Evolutionary conservation across 1,140 invertebrate species (phyloP).

Genomic region (Chironomus striatipennis): DNA sequence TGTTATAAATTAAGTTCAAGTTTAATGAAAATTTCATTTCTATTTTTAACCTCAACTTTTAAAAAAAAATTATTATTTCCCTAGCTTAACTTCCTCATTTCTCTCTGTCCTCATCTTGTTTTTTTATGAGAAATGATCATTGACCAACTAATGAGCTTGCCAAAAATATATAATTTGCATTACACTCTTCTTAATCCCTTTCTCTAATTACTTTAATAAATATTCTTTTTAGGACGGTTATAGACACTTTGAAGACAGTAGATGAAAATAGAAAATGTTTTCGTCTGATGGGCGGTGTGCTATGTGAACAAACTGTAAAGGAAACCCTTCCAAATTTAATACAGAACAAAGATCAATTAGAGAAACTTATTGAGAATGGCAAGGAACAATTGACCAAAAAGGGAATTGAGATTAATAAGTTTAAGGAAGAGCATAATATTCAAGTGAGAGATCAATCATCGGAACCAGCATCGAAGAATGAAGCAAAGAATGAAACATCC

Average conservation of each 20-base stretch:
- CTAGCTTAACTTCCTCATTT: neutral
- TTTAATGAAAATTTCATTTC: conserved; percentile 20
- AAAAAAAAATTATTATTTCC: neutral
- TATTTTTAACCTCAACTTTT: conserved; percentile 20
- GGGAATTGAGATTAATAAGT: conserved; percentile 86
- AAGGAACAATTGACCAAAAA: conserved; percentile 77
- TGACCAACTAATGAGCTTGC: neutral
- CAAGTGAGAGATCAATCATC: conserved; percentile 58
- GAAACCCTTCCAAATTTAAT: conserved; percentile 80
- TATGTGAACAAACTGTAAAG: conserved; percentile 86
- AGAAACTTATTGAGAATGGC: conserved; percentile 64
- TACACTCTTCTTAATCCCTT: neutral
- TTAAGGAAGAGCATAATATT: conserved; percentile 86
- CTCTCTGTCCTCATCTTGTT: neutral
- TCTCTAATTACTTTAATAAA: neutral
- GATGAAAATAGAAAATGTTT: conserved; percentile 83
- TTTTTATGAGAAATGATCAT: neutral
- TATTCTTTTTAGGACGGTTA: conserved; percentile 69
- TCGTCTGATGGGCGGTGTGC: conserved; percentile 84
- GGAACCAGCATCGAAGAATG: conserved; percentile 39
- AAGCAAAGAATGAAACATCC: conserved; percentile 35
- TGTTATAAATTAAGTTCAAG: conserved; percentile 2
- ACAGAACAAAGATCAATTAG: conserved; percentile 75
- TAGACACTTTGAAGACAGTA: conserved; percentile 84
- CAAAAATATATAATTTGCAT: neutral